phyloP scores from a whole-genome alignment of 2,888 invertebrate species.

The Incurvaria masculella region DNA sequence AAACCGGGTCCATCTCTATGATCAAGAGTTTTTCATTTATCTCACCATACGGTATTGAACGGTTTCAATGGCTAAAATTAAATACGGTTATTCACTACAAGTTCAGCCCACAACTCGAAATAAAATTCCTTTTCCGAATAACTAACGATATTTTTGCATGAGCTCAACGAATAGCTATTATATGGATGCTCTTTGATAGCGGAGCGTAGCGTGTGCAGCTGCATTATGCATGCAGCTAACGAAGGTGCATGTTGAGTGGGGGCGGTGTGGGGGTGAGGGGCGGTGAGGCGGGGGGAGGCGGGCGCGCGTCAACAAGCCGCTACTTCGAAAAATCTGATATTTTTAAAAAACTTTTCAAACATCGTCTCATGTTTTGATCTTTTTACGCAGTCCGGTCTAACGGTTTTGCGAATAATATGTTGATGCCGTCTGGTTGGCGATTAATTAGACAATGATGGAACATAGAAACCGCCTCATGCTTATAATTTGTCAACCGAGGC shows the following conservation, averaged over 20 bases:
- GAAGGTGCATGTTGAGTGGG: background rate
- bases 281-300: background rate
- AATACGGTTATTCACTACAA: background rate
- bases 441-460: no score
- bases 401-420: background rate
- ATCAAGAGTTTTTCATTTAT: no score
- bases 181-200: background rate
- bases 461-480: no score
- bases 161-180: background rate
- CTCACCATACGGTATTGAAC: no score
- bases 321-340: background rate
- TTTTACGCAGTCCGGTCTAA: background rate
- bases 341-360: background rate
- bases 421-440: background rate
- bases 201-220: background rate
- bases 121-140: background rate
- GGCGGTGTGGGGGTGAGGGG: background rate
- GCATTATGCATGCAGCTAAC: background rate
- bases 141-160: background rate
- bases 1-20: no score
- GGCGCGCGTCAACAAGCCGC: background rate
- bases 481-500: no score
- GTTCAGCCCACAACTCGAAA: background rate
- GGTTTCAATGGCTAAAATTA: no score
- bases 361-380: no score